These are phyloP conservation scores for Malacosoma neustria DNA, from an alignment of 2,888 invertebrate genomes.

Conservation along the genomic window DNA sequence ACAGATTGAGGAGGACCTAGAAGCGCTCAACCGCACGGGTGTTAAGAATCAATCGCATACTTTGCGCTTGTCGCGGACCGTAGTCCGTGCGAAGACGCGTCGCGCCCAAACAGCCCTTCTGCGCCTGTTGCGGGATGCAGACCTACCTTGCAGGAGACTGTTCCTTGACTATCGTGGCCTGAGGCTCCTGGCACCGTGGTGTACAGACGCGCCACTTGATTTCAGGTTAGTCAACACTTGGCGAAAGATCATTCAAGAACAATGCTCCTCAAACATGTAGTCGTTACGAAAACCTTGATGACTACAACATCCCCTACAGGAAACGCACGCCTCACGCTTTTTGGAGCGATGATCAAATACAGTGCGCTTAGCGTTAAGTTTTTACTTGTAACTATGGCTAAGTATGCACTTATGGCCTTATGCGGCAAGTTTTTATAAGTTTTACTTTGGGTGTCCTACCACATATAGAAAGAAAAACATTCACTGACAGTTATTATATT, in stretches of 20 bases:
- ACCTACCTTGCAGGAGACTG: conserved; percentile 86
- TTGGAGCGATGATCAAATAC: no score
- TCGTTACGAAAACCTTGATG: no score
- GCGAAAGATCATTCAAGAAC: conserved; percentile 1
- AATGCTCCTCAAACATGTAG: no score
- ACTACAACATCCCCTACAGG: no score
- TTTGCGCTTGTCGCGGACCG: conserved; percentile 89
- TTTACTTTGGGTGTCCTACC: no score
- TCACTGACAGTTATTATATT: no score
- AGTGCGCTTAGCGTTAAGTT: no score
- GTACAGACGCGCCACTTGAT: conserved; percentile 80
- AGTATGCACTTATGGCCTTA: no score
- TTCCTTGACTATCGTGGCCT: conserved; percentile 96
- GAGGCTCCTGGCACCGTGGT: conserved; percentile 93
- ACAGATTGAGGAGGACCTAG: conserved; percentile 91
- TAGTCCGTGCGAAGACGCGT: conserved; percentile 92
- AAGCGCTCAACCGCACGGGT: conserved; percentile 83
- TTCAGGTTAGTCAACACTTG: conserved; percentile 44
- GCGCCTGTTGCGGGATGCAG: conserved; percentile 84
- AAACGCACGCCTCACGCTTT: no score
- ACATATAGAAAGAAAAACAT: no score
- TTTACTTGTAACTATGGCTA: no score
- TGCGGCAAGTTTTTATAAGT: no score
- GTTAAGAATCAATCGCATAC: conserved; percentile 94
- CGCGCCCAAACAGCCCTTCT: conserved; percentile 85